Evolutionary conservation across 2,888 invertebrate genomes (phyloP), one percentile per base, ranked within the genome.

Genomic region (Agriopis aurantiaria): DNA sequence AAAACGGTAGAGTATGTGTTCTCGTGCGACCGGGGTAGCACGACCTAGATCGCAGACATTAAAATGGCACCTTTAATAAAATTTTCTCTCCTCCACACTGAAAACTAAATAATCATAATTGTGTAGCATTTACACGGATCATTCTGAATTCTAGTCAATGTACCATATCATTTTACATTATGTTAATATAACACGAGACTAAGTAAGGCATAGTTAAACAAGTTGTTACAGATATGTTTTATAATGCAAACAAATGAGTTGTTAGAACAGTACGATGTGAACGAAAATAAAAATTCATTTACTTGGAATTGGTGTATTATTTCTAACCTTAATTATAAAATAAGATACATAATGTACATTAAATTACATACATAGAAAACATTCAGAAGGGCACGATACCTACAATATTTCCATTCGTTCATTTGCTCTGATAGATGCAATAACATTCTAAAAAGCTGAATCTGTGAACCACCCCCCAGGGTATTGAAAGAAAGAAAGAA

Each of bases 221-320:
- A 90, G 91, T 92, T 93, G 93, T 93, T 93, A 91, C 88, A 89
- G 83, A 93, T 91, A 91, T 92, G 92, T 93, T 94, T 93, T 92
- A 92, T 91, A 92, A 89, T 85, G 84, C 89, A 89, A 90, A 91
- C 87, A 88, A 91, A 89, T 88, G 89, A 87, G 89, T 91, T 91
- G 88, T 85, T 93, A 93, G 92, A 82, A 88, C 89, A 89, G 88
- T 92, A 92, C 77, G 91, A 93, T 92, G 93, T 94, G 93, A 92
- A 91, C 85, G 86, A 91, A 92, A 91, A 85, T 91, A 91, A 92
- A 91, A 91, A 91, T 76, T 87, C 88, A 92, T 92, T 92, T 90
- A 91, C 82, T 90, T 91, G 88, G 85, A 75, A 71, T 60, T 68
- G 41, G 46, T 78, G 58, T 79, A 81, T 85, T 78, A 79, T 81